Evolutionary conservation across 2,113 vertebrate genomes (phyloP).

Genomic region (Zootoca vivipara): DNA sequence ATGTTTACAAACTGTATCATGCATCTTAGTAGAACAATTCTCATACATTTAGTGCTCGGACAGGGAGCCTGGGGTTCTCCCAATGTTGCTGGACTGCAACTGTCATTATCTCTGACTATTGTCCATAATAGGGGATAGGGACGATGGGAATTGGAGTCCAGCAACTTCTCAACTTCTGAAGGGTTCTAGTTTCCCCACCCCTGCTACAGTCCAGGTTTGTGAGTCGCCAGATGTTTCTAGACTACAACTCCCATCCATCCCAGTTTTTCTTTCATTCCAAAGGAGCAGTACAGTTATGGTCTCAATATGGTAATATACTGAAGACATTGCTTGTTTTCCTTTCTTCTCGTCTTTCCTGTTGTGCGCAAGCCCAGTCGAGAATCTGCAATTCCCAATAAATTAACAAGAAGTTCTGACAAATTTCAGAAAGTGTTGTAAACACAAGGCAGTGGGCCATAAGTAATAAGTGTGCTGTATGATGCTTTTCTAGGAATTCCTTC

Average conservation of each 20-base stretch:
- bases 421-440: constrained; percentile 40
- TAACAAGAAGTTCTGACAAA: constrained; percentile 43
- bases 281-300: background rate
- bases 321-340: constrained; percentile 1
- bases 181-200: too few relatives aligned
- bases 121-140: too few relatives aligned
- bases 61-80: too few relatives aligned
- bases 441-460: constrained; percentile 43
- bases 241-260: too few relatives aligned
- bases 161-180: too few relatives aligned
- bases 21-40: too few relatives aligned
- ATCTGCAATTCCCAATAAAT: constrained; percentile 47
- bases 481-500: background rate
- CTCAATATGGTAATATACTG: background rate
- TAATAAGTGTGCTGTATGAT: constrained; percentile 11
- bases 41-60: too few relatives aligned
- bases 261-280: constrained; percentile 19
- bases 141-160: too few relatives aligned
- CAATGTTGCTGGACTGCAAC: too few relatives aligned
- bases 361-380: constrained; percentile 37
- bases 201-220: background rate
- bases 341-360: background rate
- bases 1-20: too few relatives aligned
- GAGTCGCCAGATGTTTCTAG: too few relatives aligned
- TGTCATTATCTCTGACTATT: too few relatives aligned